These are phyloP conservation scores for Cephalotes varians DNA, from an alignment of 2,888 invertebrate genomes.

Conservation along the genomic window DNA sequence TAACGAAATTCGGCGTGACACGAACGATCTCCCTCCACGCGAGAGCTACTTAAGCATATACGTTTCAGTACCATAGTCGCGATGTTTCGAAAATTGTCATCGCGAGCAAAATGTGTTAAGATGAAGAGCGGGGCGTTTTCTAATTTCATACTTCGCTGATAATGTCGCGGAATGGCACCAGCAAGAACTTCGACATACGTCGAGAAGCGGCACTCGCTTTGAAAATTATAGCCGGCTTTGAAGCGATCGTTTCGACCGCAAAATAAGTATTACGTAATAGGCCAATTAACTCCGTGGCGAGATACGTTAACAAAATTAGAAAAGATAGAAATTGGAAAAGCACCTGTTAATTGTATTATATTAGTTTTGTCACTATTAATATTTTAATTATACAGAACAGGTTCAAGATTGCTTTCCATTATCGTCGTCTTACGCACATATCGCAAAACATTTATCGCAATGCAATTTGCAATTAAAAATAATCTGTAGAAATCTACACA, in stretches of 20 bases:
- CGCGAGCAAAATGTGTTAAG: not conserved
- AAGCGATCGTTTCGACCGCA: conserved; percentile 16
- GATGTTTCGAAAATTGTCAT: conserved; percentile 45
- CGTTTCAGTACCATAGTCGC: not conserved
- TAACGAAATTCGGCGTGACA: conserved; percentile 45
- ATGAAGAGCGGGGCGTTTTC: not conserved
- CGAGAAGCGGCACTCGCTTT: conserved; percentile 13
- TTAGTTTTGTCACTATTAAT: not conserved
- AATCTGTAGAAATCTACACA: not conserved
- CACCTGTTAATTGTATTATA: not conserved
- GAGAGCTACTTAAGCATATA: conserved; percentile 13
- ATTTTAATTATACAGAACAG: not conserved
- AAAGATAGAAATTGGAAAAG: not conserved
- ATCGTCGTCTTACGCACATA: not conserved
- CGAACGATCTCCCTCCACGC: not conserved
- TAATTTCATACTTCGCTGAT: conserved; percentile 41
- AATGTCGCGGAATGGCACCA: not conserved
- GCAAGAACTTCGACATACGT: conserved; percentile 9
- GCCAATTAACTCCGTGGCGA: conserved; percentile 8
- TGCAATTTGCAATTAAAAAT: conserved; percentile 37
- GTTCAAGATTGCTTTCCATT: not conserved
- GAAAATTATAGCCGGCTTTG: conserved; percentile 33
- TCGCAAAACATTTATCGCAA: not conserved
- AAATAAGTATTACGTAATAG: conserved; percentile 17
- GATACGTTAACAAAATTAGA: not conserved